Evolutionary conservation across 2,888 invertebrate species (phyloP).

Genomic region (Agonum fuliginosum): DNA sequence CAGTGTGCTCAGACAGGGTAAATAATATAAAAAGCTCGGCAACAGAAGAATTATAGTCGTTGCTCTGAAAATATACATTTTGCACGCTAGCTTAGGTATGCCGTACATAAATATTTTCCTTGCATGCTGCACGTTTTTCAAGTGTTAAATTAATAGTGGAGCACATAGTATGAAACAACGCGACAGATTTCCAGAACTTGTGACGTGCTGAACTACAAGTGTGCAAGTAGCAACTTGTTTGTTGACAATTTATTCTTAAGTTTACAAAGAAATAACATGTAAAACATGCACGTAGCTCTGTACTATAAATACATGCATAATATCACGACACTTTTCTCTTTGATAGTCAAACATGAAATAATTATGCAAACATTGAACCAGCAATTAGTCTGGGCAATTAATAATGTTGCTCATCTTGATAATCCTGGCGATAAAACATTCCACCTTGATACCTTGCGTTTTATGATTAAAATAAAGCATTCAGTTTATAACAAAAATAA

Average conservation of each 20-base stretch:
- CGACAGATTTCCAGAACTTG: constrained; percentile 34
- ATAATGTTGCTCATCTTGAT: no score
- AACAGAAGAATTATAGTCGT: constrained; percentile 51
- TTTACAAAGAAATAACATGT: no score
- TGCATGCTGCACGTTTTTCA: constrained; percentile 8
- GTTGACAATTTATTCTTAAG: constrained; percentile 7
- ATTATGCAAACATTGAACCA: no score
- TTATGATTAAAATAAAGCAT: no score
- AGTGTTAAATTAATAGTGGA: constrained; percentile 23
- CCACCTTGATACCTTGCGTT: no score
- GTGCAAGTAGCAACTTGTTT: background rate
- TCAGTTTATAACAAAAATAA: no score
- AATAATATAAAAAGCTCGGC: constrained; percentile 54
- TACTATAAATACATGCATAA: no score
- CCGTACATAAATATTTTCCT: constrained; percentile 46
- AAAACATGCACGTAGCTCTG: no score
- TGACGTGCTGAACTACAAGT: background rate
- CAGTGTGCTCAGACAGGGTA: constrained; percentile 42
- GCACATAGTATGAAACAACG: background rate
- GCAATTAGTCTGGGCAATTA: no score
- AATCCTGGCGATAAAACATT: no score
- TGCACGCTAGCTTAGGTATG: constrained; percentile 41
- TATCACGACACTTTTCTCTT: no score
- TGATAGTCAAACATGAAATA: no score
- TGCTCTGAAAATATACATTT: constrained; percentile 49